Base-by-base conservation (phyloP, 1,140 invertebrate genomes). In the Carposina sasakii region DNA sequence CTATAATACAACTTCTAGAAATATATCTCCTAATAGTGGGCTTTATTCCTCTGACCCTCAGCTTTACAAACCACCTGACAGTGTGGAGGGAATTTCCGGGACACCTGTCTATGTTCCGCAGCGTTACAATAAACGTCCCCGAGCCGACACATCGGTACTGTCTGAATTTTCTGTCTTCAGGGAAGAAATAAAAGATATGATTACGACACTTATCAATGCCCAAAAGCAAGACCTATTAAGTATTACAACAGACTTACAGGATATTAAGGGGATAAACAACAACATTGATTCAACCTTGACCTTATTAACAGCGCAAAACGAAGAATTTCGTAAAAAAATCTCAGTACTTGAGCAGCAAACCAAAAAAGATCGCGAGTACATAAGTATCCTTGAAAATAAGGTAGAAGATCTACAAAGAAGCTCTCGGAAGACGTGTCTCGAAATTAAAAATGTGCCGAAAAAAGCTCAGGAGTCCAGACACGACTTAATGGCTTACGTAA, bases 381-480 rank as follows among this genome's bases (percentile, higher is more conserved):
- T 37, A 6, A 9, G 5, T 8, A 5, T 20, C 3, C 17, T 37
- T 15, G 34, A 37, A 19, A n/a, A 37, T n/a, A 37, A 37, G 19
- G 5, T 37, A 19, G 34, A 37, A 19, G 34, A 37, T 2, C 19
- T 37, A 8, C 19, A 19, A 19, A 16, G 19, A 37, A 37, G 20
- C 17, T 19, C 15, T 4, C 34, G 34, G 2, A 37, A 19, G 19
- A 19, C 34, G 5, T 19, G 5, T 15, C 5, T 41, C 13, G 39
- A 41, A 26, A 41, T 41, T 9, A 41, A 41, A 26, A 41, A 41
- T 13, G 39, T 41, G 3, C 39, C 39, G 8, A 41, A 41, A 41
- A 41, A 26, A 5, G 13, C 6, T 3, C 8, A 22, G 3, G 39
- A 41, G 15, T 23, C 39, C 5, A 41, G 15, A 16, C 12, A 41